Evolutionary conservation across 2,888 invertebrate genomes (phyloP).

Genomic region (Apodemia hepburni): DNA sequence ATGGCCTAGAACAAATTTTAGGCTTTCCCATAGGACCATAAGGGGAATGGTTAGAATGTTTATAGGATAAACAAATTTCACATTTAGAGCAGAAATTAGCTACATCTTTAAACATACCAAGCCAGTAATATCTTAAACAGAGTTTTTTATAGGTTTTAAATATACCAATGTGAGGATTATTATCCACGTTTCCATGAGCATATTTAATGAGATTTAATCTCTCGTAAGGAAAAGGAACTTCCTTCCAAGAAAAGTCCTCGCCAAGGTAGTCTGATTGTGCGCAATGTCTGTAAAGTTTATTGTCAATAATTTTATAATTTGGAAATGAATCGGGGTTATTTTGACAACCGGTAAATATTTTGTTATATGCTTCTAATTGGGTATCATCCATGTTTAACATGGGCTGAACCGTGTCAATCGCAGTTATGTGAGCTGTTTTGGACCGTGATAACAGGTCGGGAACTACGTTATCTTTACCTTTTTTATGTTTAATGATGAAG

Average conservation of each 20-base stretch:
- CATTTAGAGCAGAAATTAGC: slow-evolving; percentile 24
- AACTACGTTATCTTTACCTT: slow-evolving; percentile 33
- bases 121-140: too few species aligned
- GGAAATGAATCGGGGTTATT: slow-evolving; percentile 7
- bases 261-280: background rate
- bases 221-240: background rate
- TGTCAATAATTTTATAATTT: slow-evolving; percentile 2
- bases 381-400: too few species aligned
- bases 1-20: slow-evolving; percentile 25
- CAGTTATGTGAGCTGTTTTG: background rate
- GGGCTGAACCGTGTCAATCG: too few species aligned
- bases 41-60: slow-evolving; percentile 22
- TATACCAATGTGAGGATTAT: slow-evolving; percentile 30
- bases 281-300: background rate
- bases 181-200: slow-evolving; percentile 15
- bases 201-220: slow-evolving; percentile 28
- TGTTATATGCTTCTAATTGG: slow-evolving; percentile 21
- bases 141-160: slow-evolving; percentile 32
- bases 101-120: slow-evolving; percentile 18
- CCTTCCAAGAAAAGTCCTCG: background rate
- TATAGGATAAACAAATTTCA: slow-evolving; percentile 24
- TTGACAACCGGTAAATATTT: slow-evolving; percentile 27
- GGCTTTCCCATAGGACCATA: slow-evolving; percentile 26
- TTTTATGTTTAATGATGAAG: slow-evolving; percentile 34
- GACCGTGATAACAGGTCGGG: slow-evolving; percentile 33